Percentiles rank a stretch among this genome's conserved stretches.
Evolutionary conservation across 2,888 invertebrate species (phyloP).

Genomic region (Agrochola lychnidis): DNA sequence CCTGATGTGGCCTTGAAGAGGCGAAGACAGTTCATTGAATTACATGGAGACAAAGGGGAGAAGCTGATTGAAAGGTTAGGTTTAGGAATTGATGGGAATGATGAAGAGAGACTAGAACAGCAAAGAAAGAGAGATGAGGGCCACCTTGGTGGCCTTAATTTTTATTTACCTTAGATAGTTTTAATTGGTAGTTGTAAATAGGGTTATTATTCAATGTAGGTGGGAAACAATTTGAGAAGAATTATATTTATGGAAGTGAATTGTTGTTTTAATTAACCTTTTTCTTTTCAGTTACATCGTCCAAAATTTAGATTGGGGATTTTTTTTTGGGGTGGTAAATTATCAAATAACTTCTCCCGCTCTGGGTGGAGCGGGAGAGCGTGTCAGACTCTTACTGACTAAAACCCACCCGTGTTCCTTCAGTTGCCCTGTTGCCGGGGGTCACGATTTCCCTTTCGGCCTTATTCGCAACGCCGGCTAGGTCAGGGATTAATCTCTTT

Average conservation of each 20-base stretch:
- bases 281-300: background rate
- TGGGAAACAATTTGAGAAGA: background rate
- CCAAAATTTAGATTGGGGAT: no score
- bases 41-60: slow-evolving; percentile 92
- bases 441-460: no score
- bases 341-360: no score
- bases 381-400: no score
- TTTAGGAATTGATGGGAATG: slow-evolving; percentile 92
- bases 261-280: slow-evolving; percentile 20
- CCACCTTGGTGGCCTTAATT: slow-evolving; percentile 89
- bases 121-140: slow-evolving; percentile 90
- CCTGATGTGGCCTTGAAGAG: slow-evolving; percentile 91
- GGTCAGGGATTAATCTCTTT: background rate
- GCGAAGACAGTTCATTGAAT: slow-evolving; percentile 90
- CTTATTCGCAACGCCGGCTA: no score
- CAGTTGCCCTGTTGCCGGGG: no score
- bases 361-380: no score
- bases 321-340: no score
- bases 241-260: slow-evolving; percentile 1
- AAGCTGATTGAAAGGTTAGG: slow-evolving; percentile 92
- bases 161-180: slow-evolving; percentile 73
- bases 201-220: slow-evolving; percentile 21
- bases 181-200: slow-evolving; percentile 30
- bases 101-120: slow-evolving; percentile 86
- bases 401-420: no score